phyloP scores from a whole-genome alignment of 1,140 invertebrate genomes.

The Asbolus verrucosus region DNA sequence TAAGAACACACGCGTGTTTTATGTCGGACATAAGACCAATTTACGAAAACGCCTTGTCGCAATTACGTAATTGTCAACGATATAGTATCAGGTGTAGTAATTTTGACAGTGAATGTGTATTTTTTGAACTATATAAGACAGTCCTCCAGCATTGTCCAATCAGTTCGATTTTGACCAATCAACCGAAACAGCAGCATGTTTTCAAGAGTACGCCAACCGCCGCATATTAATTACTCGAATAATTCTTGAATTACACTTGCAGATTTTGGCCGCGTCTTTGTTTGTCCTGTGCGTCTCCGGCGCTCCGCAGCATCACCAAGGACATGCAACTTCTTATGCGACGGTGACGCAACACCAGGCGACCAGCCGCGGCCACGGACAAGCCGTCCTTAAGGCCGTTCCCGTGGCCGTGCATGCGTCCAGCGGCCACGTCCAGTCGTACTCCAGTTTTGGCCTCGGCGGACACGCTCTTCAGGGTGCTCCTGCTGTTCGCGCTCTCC shows the following conservation, averaged over 20 bases:
- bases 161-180: slow-evolving; percentile 14
- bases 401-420: too few relatives aligned
- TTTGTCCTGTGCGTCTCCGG: neutral
- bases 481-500: too few relatives aligned
- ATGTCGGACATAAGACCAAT: too few relatives aligned
- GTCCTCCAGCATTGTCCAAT: neutral
- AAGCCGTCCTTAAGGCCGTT: too few relatives aligned
- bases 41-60: slow-evolving; percentile 25
- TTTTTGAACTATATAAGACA: slow-evolving; percentile 3
- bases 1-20: slow-evolving; percentile 19
- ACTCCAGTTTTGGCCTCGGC: too few relatives aligned
- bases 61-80: slow-evolving; percentile 30
- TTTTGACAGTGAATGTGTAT: slow-evolving; percentile 8
- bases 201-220: neutral
- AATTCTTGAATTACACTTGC: neutral
- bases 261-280: neutral
- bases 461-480: too few relatives aligned
- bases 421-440: slow-evolving; percentile 10
- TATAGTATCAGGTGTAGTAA: neutral
- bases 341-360: slow-evolving; percentile 15
- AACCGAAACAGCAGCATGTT: slow-evolving; percentile 14
- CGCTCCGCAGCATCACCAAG: slow-evolving; percentile 7
- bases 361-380: too few relatives aligned
- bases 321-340: slow-evolving; percentile 7
- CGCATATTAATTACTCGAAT: neutral